These are phyloP conservation scores for Protodeltote pygarga DNA, from an alignment of 2,888 invertebrate species.

Conservation along the genomic window DNA sequence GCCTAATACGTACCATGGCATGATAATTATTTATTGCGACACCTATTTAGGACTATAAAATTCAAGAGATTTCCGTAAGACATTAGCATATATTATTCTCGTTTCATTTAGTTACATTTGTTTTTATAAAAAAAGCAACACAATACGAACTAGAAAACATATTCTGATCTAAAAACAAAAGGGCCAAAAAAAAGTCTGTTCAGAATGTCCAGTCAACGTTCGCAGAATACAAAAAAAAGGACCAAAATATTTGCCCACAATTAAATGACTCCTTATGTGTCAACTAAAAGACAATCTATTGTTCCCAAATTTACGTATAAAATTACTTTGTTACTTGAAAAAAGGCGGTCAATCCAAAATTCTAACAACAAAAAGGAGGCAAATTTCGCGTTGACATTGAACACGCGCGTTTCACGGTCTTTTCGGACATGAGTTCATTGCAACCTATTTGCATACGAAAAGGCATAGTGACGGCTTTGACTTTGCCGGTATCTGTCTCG, in stretches of 20 bases:
- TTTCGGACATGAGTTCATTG: conserved; percentile 76
- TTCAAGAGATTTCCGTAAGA: conserved; percentile 46
- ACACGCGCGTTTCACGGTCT: conserved; percentile 67
- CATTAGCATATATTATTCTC: conserved; percentile 41
- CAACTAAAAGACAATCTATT: conserved; percentile 57
- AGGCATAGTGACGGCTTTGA: conserved; percentile 68
- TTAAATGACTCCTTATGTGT: conserved; percentile 43
- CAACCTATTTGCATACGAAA: conserved; percentile 83
- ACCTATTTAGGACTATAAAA: conserved; percentile 40
- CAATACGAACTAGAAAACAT: conserved; percentile 19
- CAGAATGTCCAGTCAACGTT: conserved; percentile 36
- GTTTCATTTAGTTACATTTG: conserved; percentile 24
- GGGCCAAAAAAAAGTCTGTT: conserved; percentile 25
- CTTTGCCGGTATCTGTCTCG: conserved; percentile 70
- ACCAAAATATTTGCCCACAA: conserved; percentile 54
- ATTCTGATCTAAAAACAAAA: conserved; percentile 21
- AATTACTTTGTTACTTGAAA: conserved; percentile 55
- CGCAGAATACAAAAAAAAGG: conserved; percentile 41
- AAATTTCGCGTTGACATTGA: conserved; percentile 71
- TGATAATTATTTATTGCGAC: conserved; percentile 44
- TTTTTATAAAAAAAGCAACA: conserved; percentile 16
- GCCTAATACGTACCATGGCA: conserved; percentile 34
- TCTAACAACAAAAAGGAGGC: conserved; percentile 55
- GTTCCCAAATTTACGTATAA: conserved; percentile 49
- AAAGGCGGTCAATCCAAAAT: conserved; percentile 54